Conservation (phyloP, 37 sponge, comb jelly and placozoan species). For the Mnemiopsis leidyi region DNA sequence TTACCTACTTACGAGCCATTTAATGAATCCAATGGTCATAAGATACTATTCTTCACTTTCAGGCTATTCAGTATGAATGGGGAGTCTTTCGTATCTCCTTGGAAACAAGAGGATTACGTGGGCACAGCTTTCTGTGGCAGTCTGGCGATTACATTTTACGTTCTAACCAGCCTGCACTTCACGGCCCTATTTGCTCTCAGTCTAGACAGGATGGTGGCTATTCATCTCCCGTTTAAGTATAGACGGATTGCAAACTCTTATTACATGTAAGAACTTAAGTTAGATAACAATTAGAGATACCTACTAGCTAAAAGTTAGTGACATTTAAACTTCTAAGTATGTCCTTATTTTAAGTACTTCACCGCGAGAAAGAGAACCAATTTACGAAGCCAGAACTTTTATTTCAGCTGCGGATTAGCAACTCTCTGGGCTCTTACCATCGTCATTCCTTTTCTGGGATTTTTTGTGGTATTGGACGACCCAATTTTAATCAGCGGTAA, state of each 20-base stretch:
- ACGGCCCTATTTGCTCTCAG: neutral
- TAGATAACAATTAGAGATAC: no score
- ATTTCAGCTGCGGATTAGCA: neutral
- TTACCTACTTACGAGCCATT: no score
- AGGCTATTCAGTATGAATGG: neutral
- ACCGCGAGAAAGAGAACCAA: no score
- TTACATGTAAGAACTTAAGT: constrained; percentile 40
- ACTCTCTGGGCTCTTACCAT: neutral
- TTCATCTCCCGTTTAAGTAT: neutral
- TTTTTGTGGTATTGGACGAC: neutral
- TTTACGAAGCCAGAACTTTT: no score
- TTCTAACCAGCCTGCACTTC: constrained; percentile 2
- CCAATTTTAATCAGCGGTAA: neutral
- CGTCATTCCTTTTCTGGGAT: neutral
- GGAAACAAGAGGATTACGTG: neutral
- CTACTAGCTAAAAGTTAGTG: no score
- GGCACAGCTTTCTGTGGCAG: neutral
- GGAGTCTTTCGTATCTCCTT: neutral
- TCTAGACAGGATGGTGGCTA: neutral
- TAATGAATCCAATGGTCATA: no score
- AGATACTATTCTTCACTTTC: no score
- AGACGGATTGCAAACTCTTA: neutral
- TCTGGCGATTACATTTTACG: constrained; percentile 1
- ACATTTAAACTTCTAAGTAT: no score
- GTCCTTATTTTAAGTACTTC: no score